phyloP scores from a whole-genome alignment of 2,113 vertebrate species.

The Plecotus auritus region DNA sequence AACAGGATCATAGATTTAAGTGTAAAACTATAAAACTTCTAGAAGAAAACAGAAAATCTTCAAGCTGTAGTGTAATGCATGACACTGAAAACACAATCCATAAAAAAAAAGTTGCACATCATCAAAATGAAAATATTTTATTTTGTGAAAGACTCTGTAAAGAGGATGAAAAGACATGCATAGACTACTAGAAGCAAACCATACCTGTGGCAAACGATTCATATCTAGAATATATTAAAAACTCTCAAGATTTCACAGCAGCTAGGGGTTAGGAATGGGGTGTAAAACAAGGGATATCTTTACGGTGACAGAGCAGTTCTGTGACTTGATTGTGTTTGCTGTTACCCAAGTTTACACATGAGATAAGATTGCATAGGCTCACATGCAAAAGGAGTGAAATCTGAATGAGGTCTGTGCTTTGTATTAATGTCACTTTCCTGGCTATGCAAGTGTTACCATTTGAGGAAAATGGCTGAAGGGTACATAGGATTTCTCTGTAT shows the following conservation, averaged over 20 bases:
- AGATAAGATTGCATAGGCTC: neutral
- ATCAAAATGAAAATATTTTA: neutral
- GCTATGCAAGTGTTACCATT: neutral
- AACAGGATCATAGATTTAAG: neutral
- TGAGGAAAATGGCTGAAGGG: neutral
- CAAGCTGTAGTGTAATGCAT: neutral
- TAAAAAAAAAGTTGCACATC: neutral
- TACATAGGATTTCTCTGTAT: neutral
- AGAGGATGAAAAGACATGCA: neutral
- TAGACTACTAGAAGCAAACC: neutral
- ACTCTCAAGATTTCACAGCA: neutral
- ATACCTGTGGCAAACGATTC: neutral
- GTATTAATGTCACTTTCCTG: neutral
- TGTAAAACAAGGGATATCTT: neutral
- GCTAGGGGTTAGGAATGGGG: neutral
- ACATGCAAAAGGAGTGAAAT: neutral
- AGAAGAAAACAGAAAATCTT: constrained; percentile 4
- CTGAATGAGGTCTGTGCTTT: neutral
- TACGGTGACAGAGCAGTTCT: neutral
- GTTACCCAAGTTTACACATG: neutral
- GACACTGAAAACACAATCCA: neutral
- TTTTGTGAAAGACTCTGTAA: neutral
- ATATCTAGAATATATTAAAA: neutral
- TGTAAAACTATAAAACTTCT: neutral
- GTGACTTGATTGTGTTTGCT: neutral